Conservation (phyloP, 23 tunicate species). For the Styela plicata region DNA sequence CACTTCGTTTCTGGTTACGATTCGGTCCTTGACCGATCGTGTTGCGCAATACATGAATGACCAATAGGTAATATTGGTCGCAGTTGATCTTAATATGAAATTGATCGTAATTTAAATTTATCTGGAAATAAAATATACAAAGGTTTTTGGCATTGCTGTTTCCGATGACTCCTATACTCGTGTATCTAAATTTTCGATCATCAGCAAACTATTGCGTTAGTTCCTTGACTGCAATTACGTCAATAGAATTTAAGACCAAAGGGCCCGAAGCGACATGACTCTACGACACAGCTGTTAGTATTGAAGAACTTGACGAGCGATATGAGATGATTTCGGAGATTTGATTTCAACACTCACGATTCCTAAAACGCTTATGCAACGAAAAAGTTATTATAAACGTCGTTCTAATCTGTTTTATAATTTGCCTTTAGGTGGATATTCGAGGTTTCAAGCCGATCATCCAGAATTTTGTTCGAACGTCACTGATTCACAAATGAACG, state of each 20-base stretch:
- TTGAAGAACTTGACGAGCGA: neutral
- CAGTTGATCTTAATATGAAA: no score
- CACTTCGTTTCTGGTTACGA: no score
- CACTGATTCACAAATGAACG: slow-evolving; percentile 36
- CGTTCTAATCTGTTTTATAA: neutral
- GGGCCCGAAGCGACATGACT: neutral
- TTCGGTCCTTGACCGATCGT: no score
- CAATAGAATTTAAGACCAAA: neutral
- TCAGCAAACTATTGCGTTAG: no score
- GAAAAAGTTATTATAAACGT: neutral
- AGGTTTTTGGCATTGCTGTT: no score
- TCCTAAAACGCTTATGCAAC: neutral
- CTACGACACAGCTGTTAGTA: neutral
- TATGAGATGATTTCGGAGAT: neutral
- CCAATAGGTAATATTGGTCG: no score
- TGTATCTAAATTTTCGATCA: no score
- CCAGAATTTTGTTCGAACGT: slow-evolving; percentile 66
- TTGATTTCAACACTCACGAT: neutral
- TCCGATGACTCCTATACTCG: no score
- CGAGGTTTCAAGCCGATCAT: slow-evolving; percentile 47
- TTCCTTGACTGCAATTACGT: no score
- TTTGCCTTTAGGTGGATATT: slow-evolving; percentile 58
- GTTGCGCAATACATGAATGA: no score
- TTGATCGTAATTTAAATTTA: no score
- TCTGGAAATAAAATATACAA: no score